Conservation (phyloP, 2,113 vertebrate species). For the Camarhynchus parvulus region DNA sequence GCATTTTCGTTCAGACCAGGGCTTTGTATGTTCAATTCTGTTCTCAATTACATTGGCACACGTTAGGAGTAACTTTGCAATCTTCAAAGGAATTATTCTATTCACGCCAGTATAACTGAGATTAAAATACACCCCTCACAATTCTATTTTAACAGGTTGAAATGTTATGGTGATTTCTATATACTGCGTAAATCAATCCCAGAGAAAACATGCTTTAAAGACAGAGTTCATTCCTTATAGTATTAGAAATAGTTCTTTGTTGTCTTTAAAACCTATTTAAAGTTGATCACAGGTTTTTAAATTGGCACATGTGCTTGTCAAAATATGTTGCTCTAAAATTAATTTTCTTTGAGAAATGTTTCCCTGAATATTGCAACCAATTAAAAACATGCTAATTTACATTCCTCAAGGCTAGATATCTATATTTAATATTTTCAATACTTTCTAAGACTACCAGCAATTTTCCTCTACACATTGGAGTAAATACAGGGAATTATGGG, state of each 20-base stretch:
- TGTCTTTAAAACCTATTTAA: conserved; percentile 34
- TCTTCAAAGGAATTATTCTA: conserved; percentile 25
- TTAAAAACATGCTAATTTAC: conserved; percentile 66
- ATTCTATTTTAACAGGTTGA: background rate
- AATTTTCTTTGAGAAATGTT: conserved; percentile 54
- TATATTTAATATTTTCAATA: conserved; percentile 62
- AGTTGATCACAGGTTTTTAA: conserved; percentile 45
- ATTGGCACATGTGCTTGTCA: conserved; percentile 36
- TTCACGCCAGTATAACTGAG: background rate
- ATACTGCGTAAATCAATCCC: background rate
- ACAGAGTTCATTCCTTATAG: background rate
- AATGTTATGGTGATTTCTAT: background rate
- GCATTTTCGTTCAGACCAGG: conserved; percentile 4
- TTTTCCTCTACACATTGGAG: conserved; percentile 7
- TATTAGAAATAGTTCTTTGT: conserved; percentile 1
- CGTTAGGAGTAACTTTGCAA: background rate
- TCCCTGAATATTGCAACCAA: conserved; percentile 65
- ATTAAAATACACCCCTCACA: conserved; percentile 27
- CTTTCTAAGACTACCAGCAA: conserved; percentile 27
- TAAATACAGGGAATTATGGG: conserved; percentile 29
- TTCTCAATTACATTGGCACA: conserved; percentile 23
- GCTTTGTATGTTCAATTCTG: conserved; percentile 8
- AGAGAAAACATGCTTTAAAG: conserved; percentile 18
- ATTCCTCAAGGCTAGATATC: conserved; percentile 32
- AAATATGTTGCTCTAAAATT: conserved; percentile 61